phyloP scores from a whole-genome alignment of 37 sponge, comb jelly and placozoan species.

The Halisarca cf. caerulea region DNA sequence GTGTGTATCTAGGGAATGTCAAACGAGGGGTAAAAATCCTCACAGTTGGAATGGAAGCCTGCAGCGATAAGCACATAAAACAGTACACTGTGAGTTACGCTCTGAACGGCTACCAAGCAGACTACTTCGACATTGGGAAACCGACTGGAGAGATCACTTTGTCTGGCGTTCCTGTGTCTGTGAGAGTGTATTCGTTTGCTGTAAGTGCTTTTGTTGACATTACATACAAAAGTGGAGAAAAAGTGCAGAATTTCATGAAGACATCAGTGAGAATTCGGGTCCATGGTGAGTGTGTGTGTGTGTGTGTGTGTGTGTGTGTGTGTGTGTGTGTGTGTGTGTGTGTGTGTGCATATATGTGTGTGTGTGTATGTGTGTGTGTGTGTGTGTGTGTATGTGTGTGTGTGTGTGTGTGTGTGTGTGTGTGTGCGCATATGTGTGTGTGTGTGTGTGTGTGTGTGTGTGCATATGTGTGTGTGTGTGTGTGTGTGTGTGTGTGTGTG shows the following conservation, averaged over 20 bases:
- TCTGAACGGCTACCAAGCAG: background rate
- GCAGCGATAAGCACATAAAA: too few species aligned
- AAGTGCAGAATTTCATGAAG: background rate
- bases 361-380: conserved; percentile 33
- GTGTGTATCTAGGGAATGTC: too few species aligned
- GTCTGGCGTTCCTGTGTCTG: background rate
- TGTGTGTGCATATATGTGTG: conserved; percentile 25
- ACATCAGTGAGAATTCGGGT: background rate
- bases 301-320: conserved; percentile 20
- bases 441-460: conserved; percentile 24
- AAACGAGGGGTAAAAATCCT: too few species aligned
- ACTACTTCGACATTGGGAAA: background rate
- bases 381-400: conserved; percentile 34
- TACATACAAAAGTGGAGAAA: background rate
- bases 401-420: conserved; percentile 19
- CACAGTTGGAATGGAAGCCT: too few species aligned
- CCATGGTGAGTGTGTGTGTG: conserved; percentile 8
- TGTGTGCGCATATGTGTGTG: background rate
- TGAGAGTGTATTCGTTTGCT: background rate
- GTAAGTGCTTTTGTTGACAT: background rate
- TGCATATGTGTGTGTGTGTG: background rate
- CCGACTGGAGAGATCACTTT: background rate
- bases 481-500: background rate
- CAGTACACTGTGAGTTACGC: background rate
- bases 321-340: conserved; percentile 38